Evolutionary conservation across 2,113 vertebrate genomes (phyloP).

Genomic region (Gyps fulvus): DNA sequence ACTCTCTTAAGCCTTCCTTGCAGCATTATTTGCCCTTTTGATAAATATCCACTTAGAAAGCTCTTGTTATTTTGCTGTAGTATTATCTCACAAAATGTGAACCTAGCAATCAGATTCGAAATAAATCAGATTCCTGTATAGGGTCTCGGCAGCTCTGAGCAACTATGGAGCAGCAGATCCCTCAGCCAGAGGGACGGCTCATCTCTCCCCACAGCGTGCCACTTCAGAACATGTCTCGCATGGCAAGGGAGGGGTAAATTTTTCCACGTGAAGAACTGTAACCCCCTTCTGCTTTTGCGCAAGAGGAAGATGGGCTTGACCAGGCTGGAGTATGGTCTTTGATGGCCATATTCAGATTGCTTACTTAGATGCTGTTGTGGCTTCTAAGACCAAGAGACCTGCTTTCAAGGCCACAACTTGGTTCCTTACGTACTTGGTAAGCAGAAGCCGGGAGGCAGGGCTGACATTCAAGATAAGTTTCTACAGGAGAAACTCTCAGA

Average conservation of each 20-base stretch:
- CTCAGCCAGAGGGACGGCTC: neutral
- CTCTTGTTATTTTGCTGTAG: neutral
- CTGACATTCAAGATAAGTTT: neutral
- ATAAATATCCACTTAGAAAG: neutral
- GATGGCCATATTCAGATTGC: neutral
- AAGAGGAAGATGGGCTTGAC: neutral
- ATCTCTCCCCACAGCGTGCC: neutral
- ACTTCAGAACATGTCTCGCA: fast-evolving
- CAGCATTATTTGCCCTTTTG: neutral
- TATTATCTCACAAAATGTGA: neutral
- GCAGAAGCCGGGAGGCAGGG: neutral
- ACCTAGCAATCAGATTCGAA: neutral
- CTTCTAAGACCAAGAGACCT: neutral
- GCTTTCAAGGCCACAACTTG: neutral
- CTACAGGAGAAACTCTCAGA: neutral
- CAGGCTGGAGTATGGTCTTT: neutral
- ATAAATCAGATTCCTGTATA: neutral
- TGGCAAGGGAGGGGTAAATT: neutral
- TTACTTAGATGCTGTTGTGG: neutral
- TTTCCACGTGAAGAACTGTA: neutral
- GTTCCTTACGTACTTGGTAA: neutral
- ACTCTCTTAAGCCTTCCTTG: neutral
- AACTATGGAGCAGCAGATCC: neutral
- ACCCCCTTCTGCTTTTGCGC: neutral
- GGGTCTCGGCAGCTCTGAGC: neutral